Base-by-base conservation (phyloP, 2,888 invertebrate genomes). In the Agriopis aurantiaria region DNA sequence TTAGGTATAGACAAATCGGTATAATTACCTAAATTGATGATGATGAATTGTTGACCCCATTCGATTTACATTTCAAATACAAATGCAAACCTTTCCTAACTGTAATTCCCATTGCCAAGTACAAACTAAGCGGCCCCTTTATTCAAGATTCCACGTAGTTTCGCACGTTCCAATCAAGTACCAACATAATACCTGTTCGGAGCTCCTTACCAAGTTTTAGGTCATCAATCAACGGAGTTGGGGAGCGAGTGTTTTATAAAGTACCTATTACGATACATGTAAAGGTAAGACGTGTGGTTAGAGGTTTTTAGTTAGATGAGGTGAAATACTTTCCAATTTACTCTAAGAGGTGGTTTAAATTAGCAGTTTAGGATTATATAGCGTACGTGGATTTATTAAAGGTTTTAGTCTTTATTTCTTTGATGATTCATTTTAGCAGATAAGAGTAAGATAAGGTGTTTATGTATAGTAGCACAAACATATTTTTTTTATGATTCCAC, bases 151-250 rank as follows among this genome's bases (percentile, higher is more conserved):
- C 67, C 74, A 71, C 71, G 71, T 70, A 66, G 63, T 60, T 69
- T 64, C 65, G 69, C 45, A 65, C 59, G 63, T 60, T 68, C 61
- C 72, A 72, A 75, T 73, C 71, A 75, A 73, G 73, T 69, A 61
- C 65, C 45, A 51, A 53, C 45, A 23, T 60, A 48, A 62, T 74
- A 77, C 77, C 77, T 77, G 75, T 71, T 68, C 64, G 55, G 56
- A 65, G 78, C 80, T 84, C 80, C 79, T 81, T 78, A 76, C 75
- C 71, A 82, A 82, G 73, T 85, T 82, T 78, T 51, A 76, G 78
- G 82, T 84, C 88, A 88, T 88, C 88, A 87, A 88, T 88, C 88
- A 88, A 82, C 81, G 74, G 71, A 77, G 73, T 78, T 79, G 72
- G 78, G 76, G 74, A 75, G 71, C 81, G 80, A 78, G 79, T 81